Evolutionary conservation across 2,113 vertebrate species (phyloP).

Genomic region (Galeopterus variegatus): DNA sequence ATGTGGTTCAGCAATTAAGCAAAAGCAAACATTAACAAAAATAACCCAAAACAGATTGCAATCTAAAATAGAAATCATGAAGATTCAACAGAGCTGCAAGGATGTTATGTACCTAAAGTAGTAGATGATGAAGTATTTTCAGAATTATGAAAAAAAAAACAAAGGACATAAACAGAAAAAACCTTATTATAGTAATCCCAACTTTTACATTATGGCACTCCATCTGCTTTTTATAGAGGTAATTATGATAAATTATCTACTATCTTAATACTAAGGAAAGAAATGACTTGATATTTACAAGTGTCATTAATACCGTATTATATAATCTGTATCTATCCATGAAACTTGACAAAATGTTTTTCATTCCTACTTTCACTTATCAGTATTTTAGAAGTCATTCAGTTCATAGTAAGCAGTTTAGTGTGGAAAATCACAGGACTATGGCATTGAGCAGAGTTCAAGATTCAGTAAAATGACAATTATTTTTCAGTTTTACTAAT

Average conservation of each 20-base stretch:
- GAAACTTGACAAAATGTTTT: neutral
- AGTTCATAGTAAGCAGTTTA: neutral
- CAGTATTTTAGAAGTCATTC: neutral
- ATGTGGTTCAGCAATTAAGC: neutral
- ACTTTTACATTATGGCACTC: neutral
- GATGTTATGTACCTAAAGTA: neutral
- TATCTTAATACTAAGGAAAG: neutral
- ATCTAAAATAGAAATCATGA: neutral
- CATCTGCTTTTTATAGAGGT: neutral
- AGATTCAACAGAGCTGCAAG: neutral
- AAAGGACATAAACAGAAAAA: neutral
- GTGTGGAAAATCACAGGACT: neutral
- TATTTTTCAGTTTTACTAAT: neutral
- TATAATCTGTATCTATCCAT: neutral
- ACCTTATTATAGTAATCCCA: neutral
- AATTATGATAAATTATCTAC: neutral
- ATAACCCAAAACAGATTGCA: neutral
- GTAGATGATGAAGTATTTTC: neutral
- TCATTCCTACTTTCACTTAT: neutral
- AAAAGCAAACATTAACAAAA: constrained; percentile 47
- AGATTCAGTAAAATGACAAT: neutral
- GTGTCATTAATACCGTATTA: neutral
- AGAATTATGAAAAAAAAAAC: neutral
- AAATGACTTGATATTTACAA: constrained; percentile 3
- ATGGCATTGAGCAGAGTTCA: neutral